Conservation (phyloP, 2,888 invertebrate genomes). For the Steinernema carpocapsae region DNA sequence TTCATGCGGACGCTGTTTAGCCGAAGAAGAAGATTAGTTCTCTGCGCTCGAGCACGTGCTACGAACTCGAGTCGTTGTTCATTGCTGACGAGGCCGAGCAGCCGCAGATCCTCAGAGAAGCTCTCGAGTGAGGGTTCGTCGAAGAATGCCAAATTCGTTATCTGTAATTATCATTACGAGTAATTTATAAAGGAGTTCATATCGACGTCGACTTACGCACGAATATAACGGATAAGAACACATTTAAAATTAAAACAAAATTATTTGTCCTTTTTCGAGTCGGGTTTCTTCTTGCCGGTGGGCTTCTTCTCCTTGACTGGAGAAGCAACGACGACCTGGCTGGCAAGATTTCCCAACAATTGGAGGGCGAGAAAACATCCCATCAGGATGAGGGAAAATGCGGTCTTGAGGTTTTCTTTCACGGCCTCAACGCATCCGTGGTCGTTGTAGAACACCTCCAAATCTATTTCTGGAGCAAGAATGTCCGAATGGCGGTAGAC, state of each 20-base stretch:
- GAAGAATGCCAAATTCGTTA: neutral
- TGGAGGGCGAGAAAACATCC: neutral
- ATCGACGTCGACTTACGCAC: no score
- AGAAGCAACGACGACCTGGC: no score
- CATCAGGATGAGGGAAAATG: neutral
- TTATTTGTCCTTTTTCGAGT: no score
- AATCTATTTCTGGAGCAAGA: neutral
- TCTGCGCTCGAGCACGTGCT: conserved; percentile 43
- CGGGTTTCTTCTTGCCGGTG: no score
- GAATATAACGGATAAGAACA: no score
- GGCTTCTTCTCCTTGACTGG: no score
- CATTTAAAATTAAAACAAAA: no score
- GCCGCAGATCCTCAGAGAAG: neutral
- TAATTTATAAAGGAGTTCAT: neutral
- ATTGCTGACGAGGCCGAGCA: conserved; percentile 32
- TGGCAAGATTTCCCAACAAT: neutral
- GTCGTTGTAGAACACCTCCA: neutral
- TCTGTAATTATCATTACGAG: neutral
- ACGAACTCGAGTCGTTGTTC: conserved; percentile 40
- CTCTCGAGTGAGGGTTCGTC: neutral
- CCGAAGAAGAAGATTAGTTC: conserved; percentile 32
- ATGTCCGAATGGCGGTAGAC: neutral
- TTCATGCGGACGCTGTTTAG: neutral
- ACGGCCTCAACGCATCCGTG: neutral
- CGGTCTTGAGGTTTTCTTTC: neutral